phyloP scores from a whole-genome alignment of 2,113 vertebrate species.

The Salminus brasiliensis region DNA sequence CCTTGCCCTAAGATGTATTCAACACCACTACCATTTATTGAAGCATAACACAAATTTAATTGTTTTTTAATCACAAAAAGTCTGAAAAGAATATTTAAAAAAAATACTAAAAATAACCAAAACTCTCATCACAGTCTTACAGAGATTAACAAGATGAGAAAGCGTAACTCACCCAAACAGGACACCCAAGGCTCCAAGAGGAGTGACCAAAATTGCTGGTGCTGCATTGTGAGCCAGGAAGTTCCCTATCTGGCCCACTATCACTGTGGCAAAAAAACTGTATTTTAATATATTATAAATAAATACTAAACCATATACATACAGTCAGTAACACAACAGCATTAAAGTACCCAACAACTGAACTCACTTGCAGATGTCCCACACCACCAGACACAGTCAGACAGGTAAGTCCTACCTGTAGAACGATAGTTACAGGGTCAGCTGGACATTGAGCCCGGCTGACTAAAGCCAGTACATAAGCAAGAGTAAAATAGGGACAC shows the following conservation, averaged over 20 bases:
- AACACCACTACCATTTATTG: too few relatives aligned
- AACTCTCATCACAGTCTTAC: not conserved
- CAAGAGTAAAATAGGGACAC: too few relatives aligned
- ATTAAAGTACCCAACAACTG: not conserved
- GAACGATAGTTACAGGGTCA: not conserved
- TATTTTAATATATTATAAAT: not conserved
- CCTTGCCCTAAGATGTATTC: too few relatives aligned
- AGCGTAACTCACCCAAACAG: constrained; percentile 88
- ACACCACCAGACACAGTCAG: constrained; percentile 92
- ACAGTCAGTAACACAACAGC: not conserved
- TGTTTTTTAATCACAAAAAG: too few relatives aligned
- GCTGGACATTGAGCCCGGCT: not conserved
- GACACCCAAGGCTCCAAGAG: constrained; percentile 93
- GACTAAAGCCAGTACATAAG: not conserved
- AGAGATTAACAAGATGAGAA: not conserved
- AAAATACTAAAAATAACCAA: too few relatives aligned
- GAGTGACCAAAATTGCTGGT: constrained; percentile 91
- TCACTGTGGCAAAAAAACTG: constrained; percentile 75
- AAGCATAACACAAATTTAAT: too few relatives aligned
- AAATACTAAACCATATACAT: not conserved
- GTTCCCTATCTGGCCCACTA: constrained; percentile 93
- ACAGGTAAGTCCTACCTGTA: constrained; percentile 86
- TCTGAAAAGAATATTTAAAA: too few relatives aligned
- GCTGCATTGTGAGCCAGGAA: constrained; percentile 94
- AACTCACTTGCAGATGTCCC: constrained; percentile 94